Conservation (phyloP, 2,797 vertebrate species). For the Lithobates sylvaticus region DNA sequence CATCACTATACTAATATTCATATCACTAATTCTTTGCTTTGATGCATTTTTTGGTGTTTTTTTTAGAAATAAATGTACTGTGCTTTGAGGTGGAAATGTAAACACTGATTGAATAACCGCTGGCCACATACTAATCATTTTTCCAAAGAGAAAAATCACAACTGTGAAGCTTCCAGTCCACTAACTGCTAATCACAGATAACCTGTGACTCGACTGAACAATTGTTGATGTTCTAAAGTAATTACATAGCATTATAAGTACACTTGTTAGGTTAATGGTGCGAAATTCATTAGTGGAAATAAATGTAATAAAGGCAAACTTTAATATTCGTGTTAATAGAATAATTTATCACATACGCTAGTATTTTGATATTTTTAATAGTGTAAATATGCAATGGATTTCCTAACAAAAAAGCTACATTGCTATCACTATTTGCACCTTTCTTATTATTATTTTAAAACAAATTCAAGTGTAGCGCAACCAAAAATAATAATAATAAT, state of each 20-base stretch:
- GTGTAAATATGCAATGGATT: no score
- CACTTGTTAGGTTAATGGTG: slow-evolving; percentile 57
- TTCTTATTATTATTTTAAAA: no score
- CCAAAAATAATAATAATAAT: no score
- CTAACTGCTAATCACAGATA: slow-evolving; percentile 55
- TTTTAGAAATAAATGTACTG: background rate
- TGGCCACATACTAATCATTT: slow-evolving; percentile 25
- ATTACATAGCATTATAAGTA: slow-evolving; percentile 48
- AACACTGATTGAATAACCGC: slow-evolving; percentile 25
- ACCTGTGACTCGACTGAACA: slow-evolving; percentile 55
- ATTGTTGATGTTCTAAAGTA: slow-evolving; percentile 53
- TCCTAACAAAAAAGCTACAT: no score
- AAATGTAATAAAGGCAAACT: slow-evolving; percentile 39
- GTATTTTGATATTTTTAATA: background rate
- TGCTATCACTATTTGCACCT: no score
- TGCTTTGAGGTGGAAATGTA: slow-evolving; percentile 11
- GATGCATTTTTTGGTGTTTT: background rate
- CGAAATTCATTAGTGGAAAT: slow-evolving; percentile 51
- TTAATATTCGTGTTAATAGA: background rate
- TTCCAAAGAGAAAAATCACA: slow-evolving; percentile 18
- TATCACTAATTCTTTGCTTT: no score
- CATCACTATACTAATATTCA: no score
- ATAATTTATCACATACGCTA: background rate
- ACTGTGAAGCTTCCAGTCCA: slow-evolving; percentile 36
- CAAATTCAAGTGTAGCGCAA: no score